Evolutionary conservation across 2,888 invertebrate species (phyloP), one percentile per base, ranked within the genome.

Genomic region (Creontiades dilutus): DNA sequence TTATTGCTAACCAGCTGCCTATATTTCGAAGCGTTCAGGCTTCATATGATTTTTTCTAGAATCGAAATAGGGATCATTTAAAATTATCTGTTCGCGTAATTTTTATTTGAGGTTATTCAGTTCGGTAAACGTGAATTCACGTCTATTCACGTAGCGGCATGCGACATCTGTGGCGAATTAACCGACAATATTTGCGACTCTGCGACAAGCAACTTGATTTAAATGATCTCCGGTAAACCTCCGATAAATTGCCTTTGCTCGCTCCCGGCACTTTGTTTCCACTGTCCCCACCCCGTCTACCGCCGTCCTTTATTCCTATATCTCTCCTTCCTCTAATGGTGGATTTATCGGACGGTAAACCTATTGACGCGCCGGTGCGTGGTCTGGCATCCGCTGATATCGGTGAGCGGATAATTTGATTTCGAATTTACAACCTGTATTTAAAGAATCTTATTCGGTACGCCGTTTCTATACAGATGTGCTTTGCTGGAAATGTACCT

Each of bases 331-430:
- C 19, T 23, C 23, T 23, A 52, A 68, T 13, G 68, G 68, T 27
- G 68, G 68, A 68, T 68, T 68, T 68, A 68, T 52, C 23, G 68
- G 61, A 61, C 61, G 68, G 23, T 23, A 68, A 68, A 68, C 68
- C 23, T 68, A 68, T 68, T 68, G 68, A 68, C 61, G 61, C 19
- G n/a, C 61, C 61, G 61, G 19, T 61, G 61, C 19, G 61, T 68
- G 68, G 68, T 68, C 68, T 68, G 68, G 68, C 68, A 68, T 68
- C 68, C 23, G 23, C 68, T 12, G 68, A 68, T 68, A 68, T 68
- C 23, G 68, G 68, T 68, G 19, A 27, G 68, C 23, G 61, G 68
- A 68, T 68, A 68, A 68, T 68, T 68, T 68, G 68, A 68, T 68
- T 68, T 13, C 23, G 68, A 68, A 68, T 68, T 68, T 68, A 68